These are phyloP conservation scores for Hybognathus amarus DNA, from an alignment of 2,797 vertebrate species.

Conservation along the genomic window DNA sequence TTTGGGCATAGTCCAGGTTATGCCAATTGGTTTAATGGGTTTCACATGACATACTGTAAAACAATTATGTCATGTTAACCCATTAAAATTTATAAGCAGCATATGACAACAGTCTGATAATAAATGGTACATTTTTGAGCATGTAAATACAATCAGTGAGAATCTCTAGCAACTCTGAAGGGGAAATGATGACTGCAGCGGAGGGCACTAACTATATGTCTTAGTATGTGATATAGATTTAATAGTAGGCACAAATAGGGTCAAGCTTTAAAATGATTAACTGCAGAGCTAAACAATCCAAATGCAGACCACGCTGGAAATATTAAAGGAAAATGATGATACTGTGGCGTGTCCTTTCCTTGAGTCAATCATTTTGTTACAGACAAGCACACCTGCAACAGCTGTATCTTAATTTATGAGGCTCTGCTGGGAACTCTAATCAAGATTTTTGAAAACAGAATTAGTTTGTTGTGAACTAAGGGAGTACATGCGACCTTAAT, in stretches of 20 bases:
- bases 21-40: not conserved
- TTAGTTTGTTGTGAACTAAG: conserved; percentile 10
- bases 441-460: conserved; percentile 5
- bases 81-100: not conserved
- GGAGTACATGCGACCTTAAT: conserved; percentile 1
- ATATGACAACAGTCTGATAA: not conserved
- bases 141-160: not conserved
- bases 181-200: not conserved
- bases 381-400: not conserved
- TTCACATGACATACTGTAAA: not conserved
- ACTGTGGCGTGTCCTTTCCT: not conserved
- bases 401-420: conserved; percentile 1
- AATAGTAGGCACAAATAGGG: not conserved
- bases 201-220: not conserved
- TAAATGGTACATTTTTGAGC: not conserved
- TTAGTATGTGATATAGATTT: not conserved
- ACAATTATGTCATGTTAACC: too few species aligned
- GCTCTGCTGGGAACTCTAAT: not conserved
- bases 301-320: not conserved
- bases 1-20: not conserved
- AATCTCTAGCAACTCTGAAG: not conserved
- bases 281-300: not conserved
- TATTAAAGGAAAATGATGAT: not conserved
- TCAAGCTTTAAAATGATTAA: not conserved
- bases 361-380: not conserved